Conservation (phyloP, 2,797 vertebrate species). For the Falco concolor region DNA sequence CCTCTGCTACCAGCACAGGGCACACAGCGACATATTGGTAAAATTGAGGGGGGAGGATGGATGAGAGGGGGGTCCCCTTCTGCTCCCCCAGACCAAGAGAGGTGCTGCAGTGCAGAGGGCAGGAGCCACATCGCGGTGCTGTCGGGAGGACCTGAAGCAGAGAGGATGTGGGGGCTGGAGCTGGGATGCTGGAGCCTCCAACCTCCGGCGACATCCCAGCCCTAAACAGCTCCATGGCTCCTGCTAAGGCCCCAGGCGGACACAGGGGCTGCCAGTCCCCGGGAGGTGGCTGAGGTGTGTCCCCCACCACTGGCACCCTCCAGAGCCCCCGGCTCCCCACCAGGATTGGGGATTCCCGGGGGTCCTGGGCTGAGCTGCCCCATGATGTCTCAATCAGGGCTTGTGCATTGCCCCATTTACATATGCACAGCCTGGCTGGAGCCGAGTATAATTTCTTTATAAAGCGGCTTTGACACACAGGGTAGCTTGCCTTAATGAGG, state of each 20-base stretch:
- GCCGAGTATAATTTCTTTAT: neutral
- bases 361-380: neutral
- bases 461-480: neutral
- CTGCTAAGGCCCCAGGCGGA: neutral
- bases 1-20: neutral
- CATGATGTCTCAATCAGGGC: slow-evolving; percentile 14
- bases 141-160: rapidly evolving
- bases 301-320: neutral
- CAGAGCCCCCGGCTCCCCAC: rapidly evolving
- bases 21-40: neutral
- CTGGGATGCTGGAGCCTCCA: neutral
- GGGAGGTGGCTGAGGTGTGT: neutral
- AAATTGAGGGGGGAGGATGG: rapidly evolving
- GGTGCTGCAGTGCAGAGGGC: neutral
- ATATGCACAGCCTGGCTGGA: neutral
- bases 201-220: neutral
- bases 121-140: neutral
- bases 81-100: neutral
- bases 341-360: neutral
- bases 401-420: neutral
- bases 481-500: neutral
- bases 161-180: neutral
- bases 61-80: neutral
- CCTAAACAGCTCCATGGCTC: neutral
- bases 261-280: neutral